Evolutionary conservation across 2,888 invertebrate species (phyloP).

Genomic region (Hemistola chrysoprasaria): DNA sequence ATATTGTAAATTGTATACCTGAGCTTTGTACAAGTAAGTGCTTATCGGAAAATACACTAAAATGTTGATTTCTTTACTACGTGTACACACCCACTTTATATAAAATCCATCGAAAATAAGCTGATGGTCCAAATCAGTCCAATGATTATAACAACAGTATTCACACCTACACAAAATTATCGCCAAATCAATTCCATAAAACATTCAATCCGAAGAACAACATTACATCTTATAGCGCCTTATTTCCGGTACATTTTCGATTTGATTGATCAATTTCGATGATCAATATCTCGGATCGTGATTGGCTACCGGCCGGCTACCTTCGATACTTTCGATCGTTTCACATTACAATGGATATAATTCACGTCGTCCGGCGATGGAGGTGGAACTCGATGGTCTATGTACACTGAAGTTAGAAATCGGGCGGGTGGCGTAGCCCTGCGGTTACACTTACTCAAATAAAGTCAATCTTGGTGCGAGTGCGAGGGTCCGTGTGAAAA

Average conservation of each 20-base stretch:
- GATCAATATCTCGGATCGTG: conserved; percentile 75
- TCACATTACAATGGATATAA: conserved; percentile 60
- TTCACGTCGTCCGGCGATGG: conserved; percentile 39
- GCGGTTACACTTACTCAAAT: conserved; percentile 80
- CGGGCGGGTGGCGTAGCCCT: conserved; percentile 55
- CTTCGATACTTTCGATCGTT: conserved; percentile 56
- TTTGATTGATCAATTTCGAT: conserved; percentile 81
- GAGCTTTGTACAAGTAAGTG: no score
- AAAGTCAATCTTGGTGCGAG: conserved; percentile 76
- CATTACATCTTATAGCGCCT: conserved; percentile 70
- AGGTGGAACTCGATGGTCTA: conserved; percentile 45
- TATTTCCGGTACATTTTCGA: conserved; percentile 79
- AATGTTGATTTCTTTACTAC: no score
- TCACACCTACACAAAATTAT: conserved; percentile 36
- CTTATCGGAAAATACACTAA: no score
- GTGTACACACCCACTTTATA: no score
- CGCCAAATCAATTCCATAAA: conserved; percentile 53
- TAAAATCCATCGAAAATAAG: no score
- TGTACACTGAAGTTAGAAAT: conserved; percentile 54
- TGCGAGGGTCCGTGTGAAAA: conserved; percentile 75
- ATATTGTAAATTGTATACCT: no score
- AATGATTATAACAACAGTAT: conserved; percentile 11
- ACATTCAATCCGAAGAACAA: conserved; percentile 62
- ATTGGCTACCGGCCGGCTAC: conserved; percentile 72
- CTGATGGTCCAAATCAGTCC: no score